Evolutionary conservation across 2,888 invertebrate species (phyloP).

Genomic region (Leptinotarsa rubiginosa): DNA sequence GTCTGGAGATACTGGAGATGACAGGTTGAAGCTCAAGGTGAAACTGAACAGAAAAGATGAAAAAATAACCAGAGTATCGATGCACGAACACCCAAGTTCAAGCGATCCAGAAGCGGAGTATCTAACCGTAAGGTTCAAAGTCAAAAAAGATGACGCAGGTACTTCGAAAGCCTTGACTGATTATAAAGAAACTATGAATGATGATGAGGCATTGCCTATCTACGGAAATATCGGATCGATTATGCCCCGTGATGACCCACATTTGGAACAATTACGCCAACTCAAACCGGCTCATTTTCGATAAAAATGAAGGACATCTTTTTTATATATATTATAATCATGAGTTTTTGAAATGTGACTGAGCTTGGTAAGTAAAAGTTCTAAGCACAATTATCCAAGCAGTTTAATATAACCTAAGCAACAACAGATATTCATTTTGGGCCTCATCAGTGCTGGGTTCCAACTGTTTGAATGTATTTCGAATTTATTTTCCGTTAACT

Average conservation of each 20-base stretch:
- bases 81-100: slow-evolving; percentile 16
- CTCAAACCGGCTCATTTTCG: slow-evolving; percentile 21
- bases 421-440: too few relatives aligned
- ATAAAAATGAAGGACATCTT: too few relatives aligned
- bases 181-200: neutral
- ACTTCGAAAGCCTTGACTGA: neutral
- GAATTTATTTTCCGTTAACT: too few relatives aligned
- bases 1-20: neutral
- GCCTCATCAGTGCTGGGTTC: too few relatives aligned
- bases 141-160: slow-evolving; percentile 19
- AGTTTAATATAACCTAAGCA: too few relatives aligned
- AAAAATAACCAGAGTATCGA: slow-evolving; percentile 24
- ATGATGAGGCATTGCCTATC: neutral
- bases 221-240: neutral
- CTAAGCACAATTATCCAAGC: too few relatives aligned
- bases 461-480: too few relatives aligned
- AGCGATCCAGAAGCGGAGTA: slow-evolving; percentile 32
- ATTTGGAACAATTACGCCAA: slow-evolving; percentile 28
- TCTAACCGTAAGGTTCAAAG: slow-evolving; percentile 35
- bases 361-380: too few relatives aligned
- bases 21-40: slow-evolving; percentile 27
- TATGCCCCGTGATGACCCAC: neutral
- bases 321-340: too few relatives aligned
- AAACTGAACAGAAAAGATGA: slow-evolving; percentile 30
- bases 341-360: too few relatives aligned